Conservation (phyloP, 1,140 invertebrate genomes). For the Lycorma delicatula region DNA sequence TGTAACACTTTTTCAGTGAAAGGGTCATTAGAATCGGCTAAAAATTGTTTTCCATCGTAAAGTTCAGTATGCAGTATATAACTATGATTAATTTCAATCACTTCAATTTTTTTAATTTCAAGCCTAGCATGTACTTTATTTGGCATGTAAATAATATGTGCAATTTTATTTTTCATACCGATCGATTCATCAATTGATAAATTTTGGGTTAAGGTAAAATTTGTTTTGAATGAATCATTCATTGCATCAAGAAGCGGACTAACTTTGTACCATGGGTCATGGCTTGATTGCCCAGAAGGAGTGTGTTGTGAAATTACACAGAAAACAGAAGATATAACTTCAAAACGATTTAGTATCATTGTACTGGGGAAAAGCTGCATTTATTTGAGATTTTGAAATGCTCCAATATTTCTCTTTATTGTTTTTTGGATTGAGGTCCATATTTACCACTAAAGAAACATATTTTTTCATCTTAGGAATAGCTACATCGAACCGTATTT, state of each 20-base stretch:
- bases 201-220: background rate
- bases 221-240: background rate
- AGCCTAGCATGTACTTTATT: conserved; percentile 1
- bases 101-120: conserved; percentile 4
- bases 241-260: background rate
- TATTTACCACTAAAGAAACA: background rate
- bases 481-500: background rate
- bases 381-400: background rate
- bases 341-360: background rate
- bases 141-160: background rate
- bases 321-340: background rate
- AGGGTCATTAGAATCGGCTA: background rate
- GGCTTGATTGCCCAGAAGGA: background rate
- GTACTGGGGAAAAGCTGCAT: background rate
- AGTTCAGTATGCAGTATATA: conserved; percentile 8
- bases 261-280: conserved; percentile 5
- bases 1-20: conserved; percentile 12
- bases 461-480: background rate
- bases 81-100: background rate
- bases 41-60: conserved; percentile 15
- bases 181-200: background rate
- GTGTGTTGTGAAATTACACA: background rate
- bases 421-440: background rate
- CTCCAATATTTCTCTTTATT: background rate
- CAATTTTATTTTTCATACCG: background rate